Percentiles rank a stretch among this genome's conserved stretches.
These are phyloP conservation scores for Heliopora coerulea DNA, from an alignment of 92 coral and sea anemone species.

Conservation along the genomic window DNA sequence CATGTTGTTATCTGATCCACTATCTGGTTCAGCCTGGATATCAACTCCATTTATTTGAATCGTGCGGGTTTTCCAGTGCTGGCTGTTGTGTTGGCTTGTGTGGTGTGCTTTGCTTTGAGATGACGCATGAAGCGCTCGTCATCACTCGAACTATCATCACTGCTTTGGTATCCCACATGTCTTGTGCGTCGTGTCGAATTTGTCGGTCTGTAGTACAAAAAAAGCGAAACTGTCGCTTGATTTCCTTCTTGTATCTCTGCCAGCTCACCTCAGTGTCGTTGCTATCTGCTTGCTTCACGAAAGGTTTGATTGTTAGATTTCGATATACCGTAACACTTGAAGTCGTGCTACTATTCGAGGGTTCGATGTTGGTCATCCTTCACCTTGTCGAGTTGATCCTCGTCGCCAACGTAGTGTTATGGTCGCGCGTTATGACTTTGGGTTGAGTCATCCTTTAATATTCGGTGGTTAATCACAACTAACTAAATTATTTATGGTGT, in stretches of 20 bases:
- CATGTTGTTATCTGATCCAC: conserved; percentile 46
- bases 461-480: too few relatives aligned
- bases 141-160: neutral
- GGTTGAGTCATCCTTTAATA: too few relatives aligned
- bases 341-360: neutral
- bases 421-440: too few relatives aligned
- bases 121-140: conserved; percentile 21
- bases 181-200: conserved; percentile 16
- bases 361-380: conserved; percentile 49
- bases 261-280: conserved; percentile 47
- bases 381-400: too few relatives aligned
- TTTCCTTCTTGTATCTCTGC: conserved; percentile 51
- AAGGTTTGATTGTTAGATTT: conserved; percentile 41
- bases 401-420: too few relatives aligned
- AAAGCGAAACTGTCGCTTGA: conserved; percentile 48
- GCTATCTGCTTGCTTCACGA: too few relatives aligned
- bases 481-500: too few relatives aligned
- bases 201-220: conserved; percentile 37
- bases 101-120: conserved; percentile 34
- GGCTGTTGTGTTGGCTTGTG: neutral
- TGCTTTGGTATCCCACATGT: conserved; percentile 3
- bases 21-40: conserved; percentile 35
- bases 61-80: neutral
- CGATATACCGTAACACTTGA: conserved; percentile 10
- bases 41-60: too few relatives aligned